Percentiles rank a stretch among this genome's conserved stretches.
Conservation (phyloP, 2,797 vertebrate species). For the Chelidonichthys spinosus region DNA sequence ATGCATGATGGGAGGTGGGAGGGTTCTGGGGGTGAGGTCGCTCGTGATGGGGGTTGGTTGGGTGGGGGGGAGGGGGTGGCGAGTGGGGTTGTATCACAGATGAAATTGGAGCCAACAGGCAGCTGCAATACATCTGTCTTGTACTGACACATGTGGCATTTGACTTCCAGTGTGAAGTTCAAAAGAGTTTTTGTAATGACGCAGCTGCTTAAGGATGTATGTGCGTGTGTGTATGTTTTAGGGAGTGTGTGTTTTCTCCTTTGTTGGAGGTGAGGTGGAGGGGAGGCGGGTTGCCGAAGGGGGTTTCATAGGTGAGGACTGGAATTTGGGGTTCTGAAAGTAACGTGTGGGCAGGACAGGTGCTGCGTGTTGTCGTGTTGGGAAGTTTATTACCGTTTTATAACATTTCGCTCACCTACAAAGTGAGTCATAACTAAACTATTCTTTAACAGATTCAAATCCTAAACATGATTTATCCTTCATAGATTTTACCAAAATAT, state of each 20-base stretch:
- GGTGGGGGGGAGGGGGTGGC: neutral
- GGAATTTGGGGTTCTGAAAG: constrained; percentile 51
- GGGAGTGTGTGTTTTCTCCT: constrained; percentile 45
- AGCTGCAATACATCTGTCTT: constrained; percentile 88
- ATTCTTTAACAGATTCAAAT: neutral
- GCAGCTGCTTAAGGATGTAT: constrained; percentile 81
- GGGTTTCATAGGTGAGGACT: constrained; percentile 62
- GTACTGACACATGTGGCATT: constrained; percentile 85
- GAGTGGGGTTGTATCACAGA: constrained; percentile 49
- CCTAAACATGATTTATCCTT: neutral
- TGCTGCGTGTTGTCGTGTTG: constrained; percentile 27
- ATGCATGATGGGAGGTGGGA: constrained; percentile 51
- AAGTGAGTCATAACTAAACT: neutral
- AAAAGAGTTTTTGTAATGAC: constrained; percentile 86
- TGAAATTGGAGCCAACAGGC: constrained; percentile 78
- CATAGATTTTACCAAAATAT: neutral
- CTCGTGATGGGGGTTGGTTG: constrained; percentile 17
- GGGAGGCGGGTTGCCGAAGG: constrained; percentile 19
- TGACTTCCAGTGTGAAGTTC: constrained; percentile 87
- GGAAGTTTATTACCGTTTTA: constrained; percentile 23
- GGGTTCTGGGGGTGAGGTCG: constrained; percentile 24
- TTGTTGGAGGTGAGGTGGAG: constrained; percentile 51
- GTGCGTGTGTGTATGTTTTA: constrained; percentile 41
- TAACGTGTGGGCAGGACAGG: constrained; percentile 51
- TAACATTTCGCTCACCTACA: neutral